phyloP scores from a whole-genome alignment of 30 jellyfish, hydroid and myxozoan species.

The Catostylus mosaicus region DNA sequence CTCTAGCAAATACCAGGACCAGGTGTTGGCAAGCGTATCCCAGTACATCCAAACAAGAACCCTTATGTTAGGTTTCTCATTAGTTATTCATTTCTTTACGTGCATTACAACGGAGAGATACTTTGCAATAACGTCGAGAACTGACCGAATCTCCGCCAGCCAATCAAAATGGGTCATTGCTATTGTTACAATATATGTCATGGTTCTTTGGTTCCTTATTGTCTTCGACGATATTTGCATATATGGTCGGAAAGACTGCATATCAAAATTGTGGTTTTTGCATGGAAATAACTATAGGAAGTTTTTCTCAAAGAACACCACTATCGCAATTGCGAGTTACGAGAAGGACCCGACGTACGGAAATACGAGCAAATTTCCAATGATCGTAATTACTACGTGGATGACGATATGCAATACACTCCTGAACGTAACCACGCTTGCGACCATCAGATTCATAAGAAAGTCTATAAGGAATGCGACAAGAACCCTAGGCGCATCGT shows the following conservation, averaged over 20 bases:
- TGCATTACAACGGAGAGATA: constrained; percentile 33
- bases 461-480: background rate
- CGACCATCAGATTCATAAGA: constrained; percentile 7
- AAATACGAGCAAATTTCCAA: background rate
- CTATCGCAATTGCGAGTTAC: background rate
- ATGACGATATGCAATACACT: constrained; percentile 21
- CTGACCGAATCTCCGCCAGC: background rate
- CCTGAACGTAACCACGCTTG: background rate
- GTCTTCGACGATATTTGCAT: constrained; percentile 14
- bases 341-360: background rate
- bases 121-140: constrained; percentile 12
- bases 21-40: background rate
- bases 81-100: constrained; percentile 6
- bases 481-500: background rate
- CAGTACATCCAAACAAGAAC: constrained; percentile 3
- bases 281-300: background rate
- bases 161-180: background rate
- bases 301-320: background rate
- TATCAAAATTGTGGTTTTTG: background rate
- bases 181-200: constrained; percentile 8
- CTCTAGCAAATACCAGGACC: background rate
- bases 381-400: constrained; percentile 18
- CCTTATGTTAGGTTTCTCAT: constrained; percentile 13
- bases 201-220: background rate
- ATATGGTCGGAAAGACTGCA: background rate